Percentiles rank a stretch among this genome's conserved stretches.
phyloP scores from a whole-genome alignment of 1,140 invertebrate genomes.

The Camponotus pennsylvanicus region DNA sequence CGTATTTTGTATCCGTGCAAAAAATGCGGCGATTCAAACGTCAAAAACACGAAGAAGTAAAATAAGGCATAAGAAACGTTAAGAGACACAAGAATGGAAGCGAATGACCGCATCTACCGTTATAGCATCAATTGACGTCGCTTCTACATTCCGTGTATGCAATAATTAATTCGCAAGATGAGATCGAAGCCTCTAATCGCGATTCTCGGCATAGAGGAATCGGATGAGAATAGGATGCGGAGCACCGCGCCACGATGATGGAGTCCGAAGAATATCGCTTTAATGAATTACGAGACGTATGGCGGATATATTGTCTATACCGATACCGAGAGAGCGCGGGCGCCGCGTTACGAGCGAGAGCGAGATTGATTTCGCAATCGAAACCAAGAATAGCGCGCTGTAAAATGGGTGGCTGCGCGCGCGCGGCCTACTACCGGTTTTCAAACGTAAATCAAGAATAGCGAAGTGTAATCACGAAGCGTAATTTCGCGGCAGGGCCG shows the following conservation, averaged over 20 bases:
- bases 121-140: constrained; percentile 45
- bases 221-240: background rate
- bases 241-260: background rate
- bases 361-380: constrained; percentile 77
- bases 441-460: constrained; percentile 73
- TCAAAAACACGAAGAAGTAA: background rate
- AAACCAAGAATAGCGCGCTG: constrained; percentile 72
- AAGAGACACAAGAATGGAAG: constrained; percentile 5
- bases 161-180: constrained; percentile 45
- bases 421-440: constrained; percentile 70
- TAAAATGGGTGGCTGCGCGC: constrained; percentile 56
- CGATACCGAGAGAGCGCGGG: constrained; percentile 55
- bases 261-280: constrained; percentile 59
- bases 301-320: constrained; percentile 65
- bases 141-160: constrained; percentile 19
- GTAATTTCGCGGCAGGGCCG: constrained; percentile 64
- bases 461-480: constrained; percentile 60
- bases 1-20: background rate
- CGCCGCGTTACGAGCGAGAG: constrained; percentile 73
- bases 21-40: background rate
- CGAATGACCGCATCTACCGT: constrained; percentile 12
- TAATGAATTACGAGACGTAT: constrained; percentile 75
- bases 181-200: background rate
- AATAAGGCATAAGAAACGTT: background rate
- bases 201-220: constrained; percentile 13